Evolutionary conservation across 2,113 vertebrate genomes (phyloP).

Genomic region (Anarrhichthys ocellatus): DNA sequence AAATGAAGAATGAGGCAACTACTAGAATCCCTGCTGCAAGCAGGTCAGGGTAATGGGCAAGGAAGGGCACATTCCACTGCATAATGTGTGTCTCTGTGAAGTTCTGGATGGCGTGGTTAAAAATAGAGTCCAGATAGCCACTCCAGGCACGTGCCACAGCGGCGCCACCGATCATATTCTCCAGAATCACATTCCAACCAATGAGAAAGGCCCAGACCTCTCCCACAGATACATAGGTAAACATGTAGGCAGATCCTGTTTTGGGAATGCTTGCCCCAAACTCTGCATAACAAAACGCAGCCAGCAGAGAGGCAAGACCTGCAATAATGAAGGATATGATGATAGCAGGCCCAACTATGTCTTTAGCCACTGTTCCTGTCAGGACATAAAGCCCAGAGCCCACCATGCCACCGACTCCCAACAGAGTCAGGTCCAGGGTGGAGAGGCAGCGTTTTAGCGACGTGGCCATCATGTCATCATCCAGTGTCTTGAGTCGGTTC

Average conservation of each 20-base stretch:
- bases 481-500: conserved; percentile 92
- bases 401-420: conserved; percentile 95
- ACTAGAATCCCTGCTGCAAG: conserved; percentile 90
- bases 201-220: conserved; percentile 98
- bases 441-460: conserved; percentile 92
- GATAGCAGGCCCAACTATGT: conserved; percentile 90
- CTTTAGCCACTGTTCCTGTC: conserved; percentile 94
- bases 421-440: conserved; percentile 90
- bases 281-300: conserved; percentile 95
- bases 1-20: conserved; percentile 90
- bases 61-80: conserved; percentile 89
- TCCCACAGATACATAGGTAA: conserved; percentile 94
- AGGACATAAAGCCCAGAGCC: conserved; percentile 95
- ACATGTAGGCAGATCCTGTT: conserved; percentile 97
- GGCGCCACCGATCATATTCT: conserved; percentile 94
- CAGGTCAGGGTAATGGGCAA: conserved; percentile 92
- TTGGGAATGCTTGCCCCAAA: conserved; percentile 95
- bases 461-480: conserved; percentile 92
- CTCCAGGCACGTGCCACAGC: conserved; percentile 96
- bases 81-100: conserved; percentile 91
- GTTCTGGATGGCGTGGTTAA: conserved; percentile 93
- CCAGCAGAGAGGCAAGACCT: conserved; percentile 90
- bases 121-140: conserved; percentile 94
- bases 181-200: conserved; percentile 95
- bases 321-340: conserved; percentile 91